Base-by-base conservation (phyloP, 2,113 vertebrate genomes). In the Ceyx margarethae region DNA sequence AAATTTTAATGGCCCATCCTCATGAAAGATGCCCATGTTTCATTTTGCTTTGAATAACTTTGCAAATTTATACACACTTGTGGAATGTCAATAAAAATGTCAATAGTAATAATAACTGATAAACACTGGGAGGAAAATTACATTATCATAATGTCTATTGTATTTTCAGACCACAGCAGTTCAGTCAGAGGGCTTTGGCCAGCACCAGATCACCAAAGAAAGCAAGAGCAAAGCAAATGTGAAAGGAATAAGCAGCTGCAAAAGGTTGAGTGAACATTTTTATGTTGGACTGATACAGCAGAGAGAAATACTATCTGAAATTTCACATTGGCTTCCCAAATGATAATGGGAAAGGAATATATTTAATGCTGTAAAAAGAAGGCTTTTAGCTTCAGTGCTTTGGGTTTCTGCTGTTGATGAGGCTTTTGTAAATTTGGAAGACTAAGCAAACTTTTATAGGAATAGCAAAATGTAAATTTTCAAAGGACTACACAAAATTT, bases 291-390 rank as follows among this genome's bases (percentile, higher is more conserved):
- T 65, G 42, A 68, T 86, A 12, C 1, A 69, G 42, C 31, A 64
- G 66, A 80, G 65, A 64, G 48, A 43, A 67, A 31, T 40, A 31
- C 21, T 29, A 20, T 57, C 16, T 91, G 85, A 77, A 92, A 91
- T 83, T 43, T 87, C 43, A 51, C 6, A 2, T 42, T 65, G 19
- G 1, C 65, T 84, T 93, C 66, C 28, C 42, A 61, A 33, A 64
- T 65, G 28, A 8, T 62, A 35, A 43, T 84, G 62, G 58, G 42
- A 79, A 78, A 42, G 33, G 33, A 75, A 35, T 65, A n/a, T 37
- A 35, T 81, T 79, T 87, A 71, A 64, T 80, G 53, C 53, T 90
- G 31, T 78, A 57, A 88, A 95, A 94, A 85, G 57, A 71, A 82
- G 43, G 40, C 68, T 89, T 91, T 91, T 82, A 77, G 37, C 35